These are phyloP conservation scores for Brachionus koreanus DNA, from an alignment of 1,140 invertebrate species.

Conservation along the genomic window DNA sequence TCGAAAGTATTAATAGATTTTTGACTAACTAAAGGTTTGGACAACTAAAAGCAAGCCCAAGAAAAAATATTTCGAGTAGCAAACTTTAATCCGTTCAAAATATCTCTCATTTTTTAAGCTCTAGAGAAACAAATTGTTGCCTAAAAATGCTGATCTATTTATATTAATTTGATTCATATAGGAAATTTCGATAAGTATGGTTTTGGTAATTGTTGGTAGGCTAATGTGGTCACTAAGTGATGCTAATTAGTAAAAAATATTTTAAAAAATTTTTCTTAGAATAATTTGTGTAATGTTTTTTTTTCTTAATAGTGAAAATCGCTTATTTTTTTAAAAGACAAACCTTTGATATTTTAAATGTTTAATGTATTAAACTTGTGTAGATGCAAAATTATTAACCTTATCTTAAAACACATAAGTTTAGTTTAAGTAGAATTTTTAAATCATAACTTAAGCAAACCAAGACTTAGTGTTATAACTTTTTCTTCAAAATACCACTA, in stretches of 20 bases:
- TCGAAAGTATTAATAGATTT: slow-evolving; percentile 25
- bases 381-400: background rate
- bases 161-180: background rate
- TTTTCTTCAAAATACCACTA: background rate
- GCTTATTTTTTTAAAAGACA: background rate
- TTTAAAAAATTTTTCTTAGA: background rate
- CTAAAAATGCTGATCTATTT: background rate
- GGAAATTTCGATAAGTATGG: background rate
- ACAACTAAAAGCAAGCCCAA: background rate
- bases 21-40: background rate
- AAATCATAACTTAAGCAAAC: background rate
- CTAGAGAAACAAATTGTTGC: background rate
- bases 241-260: background rate
- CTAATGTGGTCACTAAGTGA: background rate
- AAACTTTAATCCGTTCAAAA: background rate
- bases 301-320: background rate
- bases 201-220: background rate
- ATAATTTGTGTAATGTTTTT: background rate
- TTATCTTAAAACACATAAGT: background rate
- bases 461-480: background rate
- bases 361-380: background rate
- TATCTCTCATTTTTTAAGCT: background rate
- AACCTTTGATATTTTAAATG: background rate
- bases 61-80: background rate
- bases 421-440: background rate